Base-by-base conservation (phyloP, 2,888 invertebrate species). In the Ormyrus rosae region DNA sequence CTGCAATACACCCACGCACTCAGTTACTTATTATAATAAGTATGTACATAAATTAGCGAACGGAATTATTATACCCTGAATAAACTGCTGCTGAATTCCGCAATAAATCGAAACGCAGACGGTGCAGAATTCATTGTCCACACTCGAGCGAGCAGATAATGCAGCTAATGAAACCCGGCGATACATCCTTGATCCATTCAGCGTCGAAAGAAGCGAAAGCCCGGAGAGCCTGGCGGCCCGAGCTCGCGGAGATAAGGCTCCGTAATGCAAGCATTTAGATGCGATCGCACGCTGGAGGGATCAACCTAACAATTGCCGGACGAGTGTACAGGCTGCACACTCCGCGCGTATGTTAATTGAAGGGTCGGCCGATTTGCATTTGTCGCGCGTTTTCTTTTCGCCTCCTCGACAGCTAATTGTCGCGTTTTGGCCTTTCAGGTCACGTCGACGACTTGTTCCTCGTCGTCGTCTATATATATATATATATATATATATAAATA, bases 241-340 rank as follows among this genome's bases (percentile, higher is more conserved):
- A 69, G 19, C 10, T 64, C 10, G 51, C 34, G 9, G 9, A 78
- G 71, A 78, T 78, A 78, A 78, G 55, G 61, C 34, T 34, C 34
- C 9, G 48, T 72, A 60, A 61, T 68, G 13, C 50, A 68, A 55
- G 71, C 71, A 78, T 78, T 78, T 78, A 73, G 67, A 78, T 78
- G 71, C 71, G 71, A 78, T 72, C 67, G 60, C 65, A 55, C 61
- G 64, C 46, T 61, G 61, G 51, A 67, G 9, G 13, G 65, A 34
- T 46, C 63, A 63, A 34, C 72, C 72, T 67, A 67, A 78, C 72
- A 78, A 61, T 55, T 48, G n/a, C 58, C 51, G 5, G 58, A 53
- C 34, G 46, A n/a, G 10, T 10, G 0, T 58, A 13, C 69, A 11
- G n/a, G 0, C 2, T 6, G 46, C 48, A 13, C 69, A 3, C n/a